Evolutionary conservation across 1,140 invertebrate genomes (phyloP), one percentile per base, ranked within the genome.

Genomic region (Trypoxylus dichotomus): DNA sequence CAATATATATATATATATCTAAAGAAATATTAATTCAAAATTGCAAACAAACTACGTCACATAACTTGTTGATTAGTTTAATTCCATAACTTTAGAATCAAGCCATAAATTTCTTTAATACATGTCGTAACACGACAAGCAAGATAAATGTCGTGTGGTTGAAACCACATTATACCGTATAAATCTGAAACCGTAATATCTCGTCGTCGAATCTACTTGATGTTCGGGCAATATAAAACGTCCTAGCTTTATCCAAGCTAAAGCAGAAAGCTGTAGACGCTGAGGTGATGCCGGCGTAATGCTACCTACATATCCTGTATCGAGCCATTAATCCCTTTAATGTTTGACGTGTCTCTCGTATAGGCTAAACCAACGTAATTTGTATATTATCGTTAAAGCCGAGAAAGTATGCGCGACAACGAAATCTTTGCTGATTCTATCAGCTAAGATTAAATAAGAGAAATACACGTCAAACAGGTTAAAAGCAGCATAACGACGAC

Each of bases 101-200:
- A 29, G 11, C 60, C 15, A 68, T 68, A 68, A 68, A 68, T 68
- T 68, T 29, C 60, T 25, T 68, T 25, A 29, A 27, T 29, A 29
- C 27, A 3, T 15, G 0, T 3, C 25, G 60, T 68, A 68, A 68
- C 24, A 68, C 60, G 60, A 68, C 24, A 29, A 27, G 19, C 19
- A 68, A 68, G 60, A 68, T 68, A 68, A 68, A 68, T 27, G 60
- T 68, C 19, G 27, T 24, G 60, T 68, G 19, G 60, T 68, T 6
- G 27, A 68, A 68, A 29, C 60, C 60, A 68, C 60, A 68, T 68
- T 27, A 27, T 13, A 29, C 60, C 60, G 60, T 68, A 68, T 68
- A 68, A 68, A 68, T 68, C 24, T 24, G 13, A 24, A 68, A 29
- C 27, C 60, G 60, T 29, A 68, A 68, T 68, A 68, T 27, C 60